Base-by-base conservation (phyloP, 92 coral and sea anemone species). In the Nematostella vectensis region DNA sequence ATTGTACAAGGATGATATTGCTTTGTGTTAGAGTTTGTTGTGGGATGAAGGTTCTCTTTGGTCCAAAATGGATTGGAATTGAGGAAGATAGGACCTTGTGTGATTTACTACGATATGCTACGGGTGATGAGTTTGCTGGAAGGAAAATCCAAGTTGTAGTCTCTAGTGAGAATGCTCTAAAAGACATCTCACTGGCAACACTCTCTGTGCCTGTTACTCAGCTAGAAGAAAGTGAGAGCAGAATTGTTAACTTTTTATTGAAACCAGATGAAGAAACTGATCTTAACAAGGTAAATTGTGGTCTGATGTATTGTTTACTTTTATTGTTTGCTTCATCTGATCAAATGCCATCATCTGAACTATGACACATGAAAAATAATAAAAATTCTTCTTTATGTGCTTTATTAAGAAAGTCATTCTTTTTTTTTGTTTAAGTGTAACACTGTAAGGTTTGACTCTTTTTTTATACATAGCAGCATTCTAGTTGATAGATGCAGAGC, bases 1-100 rank as follows among this genome's bases (percentile, higher is more conserved):
- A n/a, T n/a, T n/a, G n/a, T n/a, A n/a, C n/a, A n/a, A n/a, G 47
- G 15, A 83, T 83, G 93, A 57, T 72, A 48, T 50, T 83, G 2
- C 77, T 83, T 40, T 85, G 95, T 68, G 95, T 85, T 57, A 85
- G 95, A 39, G 88, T 85, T 31, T 80, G 89, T 36, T 67, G 77
- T 42, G 75, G 65, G 3, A 62, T 61, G 1, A 45, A 63, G 33
- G 57, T 85, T 31, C 62, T 85, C 27, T 67, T 58, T 25, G 75
- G 79, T 27, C 95, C 88, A 38, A 85, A 81, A 55, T 85, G 95
- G 95, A 76, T 85, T 47, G 78, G 76, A 27, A 66, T 80, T 20
- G 95, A 85, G 42, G 55, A 69, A 3, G 78, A 68, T 52, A 71
- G 80, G 54, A 75, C 95, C 3, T 76, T 85, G 38, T 36, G 73